Percentiles rank a stretch among this genome's conserved stretches.
phyloP scores from a whole-genome alignment of 2,113 vertebrate species.

The Ifrita kowaldi region DNA sequence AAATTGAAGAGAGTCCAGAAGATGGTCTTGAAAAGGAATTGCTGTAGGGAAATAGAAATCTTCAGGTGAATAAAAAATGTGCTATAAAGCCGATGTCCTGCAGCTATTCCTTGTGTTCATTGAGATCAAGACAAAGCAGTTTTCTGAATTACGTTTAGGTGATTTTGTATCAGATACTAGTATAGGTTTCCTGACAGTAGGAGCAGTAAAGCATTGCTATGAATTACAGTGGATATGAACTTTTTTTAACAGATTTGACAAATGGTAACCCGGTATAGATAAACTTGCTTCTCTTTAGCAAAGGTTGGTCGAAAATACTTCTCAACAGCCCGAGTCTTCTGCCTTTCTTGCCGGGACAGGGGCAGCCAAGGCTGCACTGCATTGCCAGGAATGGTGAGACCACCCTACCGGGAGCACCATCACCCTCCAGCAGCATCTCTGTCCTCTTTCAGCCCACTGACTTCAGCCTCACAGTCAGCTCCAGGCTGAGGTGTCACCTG shows the following conservation, averaged over 20 bases:
- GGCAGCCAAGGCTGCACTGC: not conserved
- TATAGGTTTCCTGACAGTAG: not conserved
- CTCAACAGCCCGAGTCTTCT: not conserved
- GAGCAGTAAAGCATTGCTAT: not conserved
- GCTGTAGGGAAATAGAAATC: not conserved
- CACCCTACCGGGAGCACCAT: not conserved
- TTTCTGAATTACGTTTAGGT: not conserved
- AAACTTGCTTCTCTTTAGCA: not conserved
- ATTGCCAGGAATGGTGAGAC: not conserved
- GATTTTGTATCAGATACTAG: not conserved
- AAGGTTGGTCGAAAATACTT: not conserved
- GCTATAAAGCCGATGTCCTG: not conserved
- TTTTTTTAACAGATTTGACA: not conserved
- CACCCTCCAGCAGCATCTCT: not conserved
- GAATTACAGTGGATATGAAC: not conserved
- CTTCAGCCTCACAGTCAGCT: not conserved
- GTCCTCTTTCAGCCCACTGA: not conserved
- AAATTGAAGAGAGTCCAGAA: not conserved
- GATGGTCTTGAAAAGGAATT: not conserved
- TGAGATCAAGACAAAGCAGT: not conserved
- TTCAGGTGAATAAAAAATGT: not conserved
- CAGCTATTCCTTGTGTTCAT: not conserved
- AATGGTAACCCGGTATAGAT: not conserved
- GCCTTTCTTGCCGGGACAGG: accelerated
- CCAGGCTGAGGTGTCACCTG: not conserved